Evolutionary conservation across 2,888 invertebrate species (phyloP), one percentile per base, ranked within the genome.

Genomic region (Acrocyrtus sp.): DNA sequence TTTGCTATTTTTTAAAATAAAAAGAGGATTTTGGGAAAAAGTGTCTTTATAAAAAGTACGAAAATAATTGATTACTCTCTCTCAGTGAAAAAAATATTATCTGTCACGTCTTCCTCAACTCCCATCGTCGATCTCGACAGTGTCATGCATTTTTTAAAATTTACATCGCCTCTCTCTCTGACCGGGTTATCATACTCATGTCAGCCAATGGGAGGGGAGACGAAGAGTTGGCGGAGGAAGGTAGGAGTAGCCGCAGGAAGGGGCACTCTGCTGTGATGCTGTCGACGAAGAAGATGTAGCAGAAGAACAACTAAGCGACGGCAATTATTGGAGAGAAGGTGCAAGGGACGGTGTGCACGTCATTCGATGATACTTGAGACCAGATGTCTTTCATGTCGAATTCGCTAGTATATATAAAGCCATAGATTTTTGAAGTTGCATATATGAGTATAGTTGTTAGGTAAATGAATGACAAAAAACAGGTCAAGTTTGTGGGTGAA

Each of bases 331-430:
- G 70, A 63, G 70, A 61, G 66, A 29, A 66, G 70, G 62, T 70
- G 70, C 70, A 45, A 72, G 70, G 63, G 70, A 63, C 63, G 70
- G 63, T 63, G 62, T 62, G 62, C 56, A 63, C 62, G 45, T 61
- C 51, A 63, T 57, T 22, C 22, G 48, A 63, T 72, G 70, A 68
- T 53, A 68, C 58, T 68, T 58, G 51, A 51, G 68, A 65, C 70
- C 70, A 72, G 70, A 72, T 72, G 62, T 51, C 51, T 51, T 62
- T 62, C 50, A 43, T 62, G 62, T 51, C 43, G 70, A 72, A 63
- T 57, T 24, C 63, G 70, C 70, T 72, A 72, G 57, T 72, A 72
- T n/a, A n/a, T n/a, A n/a, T 72, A 72, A 72, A 72, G 63, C 70
- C 63, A 72, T 63, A n/a, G n/a, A 62, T 51, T 41, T 17, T 51